These are phyloP conservation scores for Toxostoma redivivum DNA, from an alignment of 2,113 vertebrate species.

Conservation along the genomic window DNA sequence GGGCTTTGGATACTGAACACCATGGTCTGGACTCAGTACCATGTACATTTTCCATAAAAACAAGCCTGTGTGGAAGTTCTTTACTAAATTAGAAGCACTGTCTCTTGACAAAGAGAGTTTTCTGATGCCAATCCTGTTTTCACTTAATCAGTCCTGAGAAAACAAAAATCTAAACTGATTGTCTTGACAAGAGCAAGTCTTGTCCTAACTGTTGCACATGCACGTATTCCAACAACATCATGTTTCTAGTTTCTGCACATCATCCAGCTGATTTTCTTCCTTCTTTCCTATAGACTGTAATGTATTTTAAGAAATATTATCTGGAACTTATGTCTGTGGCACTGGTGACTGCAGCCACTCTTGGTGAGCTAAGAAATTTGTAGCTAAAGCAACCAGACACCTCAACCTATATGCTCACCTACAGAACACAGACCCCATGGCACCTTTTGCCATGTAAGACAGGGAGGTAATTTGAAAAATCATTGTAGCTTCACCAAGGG, in stretches of 20 bases:
- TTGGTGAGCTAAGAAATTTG: not conserved
- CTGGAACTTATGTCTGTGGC: not conserved
- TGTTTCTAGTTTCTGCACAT: not conserved
- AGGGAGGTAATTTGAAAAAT: not conserved
- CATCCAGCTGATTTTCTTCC: not conserved
- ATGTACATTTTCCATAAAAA: not conserved
- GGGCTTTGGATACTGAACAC: not conserved
- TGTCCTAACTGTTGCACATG: not conserved
- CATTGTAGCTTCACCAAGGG: not conserved
- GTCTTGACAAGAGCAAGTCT: not conserved
- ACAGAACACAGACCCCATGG: rapidly evolving
- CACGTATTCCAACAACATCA: not conserved
- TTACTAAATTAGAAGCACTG: not conserved
- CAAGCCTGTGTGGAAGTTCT: not conserved
- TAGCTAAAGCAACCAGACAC: not conserved
- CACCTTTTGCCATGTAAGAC: not conserved
- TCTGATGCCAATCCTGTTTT: not conserved
- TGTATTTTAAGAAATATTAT: not conserved
- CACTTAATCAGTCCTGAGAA: not conserved
- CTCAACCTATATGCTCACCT: not conserved
- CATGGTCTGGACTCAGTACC: not conserved
- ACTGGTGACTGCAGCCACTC: not conserved
- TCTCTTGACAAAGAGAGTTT: not conserved
- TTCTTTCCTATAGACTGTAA: not conserved
- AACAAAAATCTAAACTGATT: not conserved